Base-by-base conservation (phyloP, 2,888 invertebrate genomes). In the Bimastos eiseni region DNA sequence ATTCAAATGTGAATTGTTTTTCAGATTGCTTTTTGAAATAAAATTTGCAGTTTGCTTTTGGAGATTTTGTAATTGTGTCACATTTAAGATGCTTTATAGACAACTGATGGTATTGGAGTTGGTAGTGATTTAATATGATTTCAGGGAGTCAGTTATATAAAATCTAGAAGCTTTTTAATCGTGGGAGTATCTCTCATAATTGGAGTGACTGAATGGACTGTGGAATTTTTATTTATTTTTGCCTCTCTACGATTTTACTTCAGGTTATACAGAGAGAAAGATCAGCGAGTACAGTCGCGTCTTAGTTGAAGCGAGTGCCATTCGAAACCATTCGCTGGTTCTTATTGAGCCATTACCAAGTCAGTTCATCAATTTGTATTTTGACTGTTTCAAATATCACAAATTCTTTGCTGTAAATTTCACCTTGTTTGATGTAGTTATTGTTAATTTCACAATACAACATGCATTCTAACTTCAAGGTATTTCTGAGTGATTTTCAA, bases 231-330 rank as follows among this genome's bases (percentile, higher is more conserved):
- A n/a, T 70, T 30, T 70, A 70, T 70, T 70, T 70, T 6, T n/a
- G 30, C n/a, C n/a, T 70, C n/a, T 70, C n/a, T 70, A 21, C 17
- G 70, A 30, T 70, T 86, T 86, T 86, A 36, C 36, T 86, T 86
- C n/a, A 86, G 86, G 86, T 86, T 86, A 86, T 86, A 86, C 86
- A 24, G 86, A 86, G 37, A 34, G 86, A 37, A 86, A 86, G 24
- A 86, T 86, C 86, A 86, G 86, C 37, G 86, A 86, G 30, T 86
- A 86, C 37, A 86, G 37, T 17, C 34, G 86, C 21, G 86, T 86
- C n/a, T 24, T 37, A 86, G 86, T 86, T 37, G 37, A 37, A 36
- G 11, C 37, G 34, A 86, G n/a, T 36, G 86, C 37, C 24, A 36
- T 86, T 86, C 36, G 34, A 86, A 86, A 86, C 37, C 86, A 37